Conservation (phyloP, 2,888 invertebrate genomes). For the Petrophora chlorosata region DNA sequence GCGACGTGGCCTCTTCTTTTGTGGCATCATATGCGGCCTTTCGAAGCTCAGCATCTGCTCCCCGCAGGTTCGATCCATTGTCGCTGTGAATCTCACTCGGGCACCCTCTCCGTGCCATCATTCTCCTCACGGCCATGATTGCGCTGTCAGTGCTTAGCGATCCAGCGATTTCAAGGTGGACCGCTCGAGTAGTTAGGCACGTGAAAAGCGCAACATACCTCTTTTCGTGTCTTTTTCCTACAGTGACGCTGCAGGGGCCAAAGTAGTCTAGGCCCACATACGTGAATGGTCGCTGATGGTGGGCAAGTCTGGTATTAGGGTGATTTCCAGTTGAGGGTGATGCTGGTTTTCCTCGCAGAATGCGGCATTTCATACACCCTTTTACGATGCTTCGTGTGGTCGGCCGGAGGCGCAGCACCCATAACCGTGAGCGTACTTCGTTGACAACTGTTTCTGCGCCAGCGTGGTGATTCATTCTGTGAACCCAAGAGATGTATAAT, state of each 20-base stretch:
- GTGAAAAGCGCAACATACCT: not conserved
- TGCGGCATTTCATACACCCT: constrained; percentile 25
- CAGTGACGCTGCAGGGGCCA: constrained; percentile 22
- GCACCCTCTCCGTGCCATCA: constrained; percentile 18
- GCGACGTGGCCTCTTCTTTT: constrained; percentile 1
- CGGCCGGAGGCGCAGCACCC: constrained; percentile 3
- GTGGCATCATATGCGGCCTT: not conserved
- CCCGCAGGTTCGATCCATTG: constrained; percentile 23
- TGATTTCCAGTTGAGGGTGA: not conserved
- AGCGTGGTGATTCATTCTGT: constrained; percentile 5
- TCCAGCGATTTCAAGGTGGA: not conserved
- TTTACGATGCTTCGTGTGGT: not conserved
- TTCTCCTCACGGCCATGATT: constrained; percentile 13
- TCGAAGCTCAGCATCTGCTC: constrained; percentile 2
- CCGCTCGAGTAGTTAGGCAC: not conserved
- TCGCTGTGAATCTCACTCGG: constrained; percentile 19
- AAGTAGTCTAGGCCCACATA: constrained; percentile 30
- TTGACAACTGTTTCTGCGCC: constrained; percentile 6
- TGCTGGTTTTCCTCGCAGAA: constrained; percentile 1
- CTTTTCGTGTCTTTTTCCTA: constrained; percentile 24
- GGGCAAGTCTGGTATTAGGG: not conserved
- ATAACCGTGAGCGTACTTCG: constrained; percentile 6
- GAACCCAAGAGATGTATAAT: constrained; percentile 8
- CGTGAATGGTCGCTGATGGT: constrained; percentile 24
- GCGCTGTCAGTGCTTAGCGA: constrained; percentile 2